Base-by-base conservation (phyloP, 2,113 vertebrate species). In the Probosciger aterrimus region DNA sequence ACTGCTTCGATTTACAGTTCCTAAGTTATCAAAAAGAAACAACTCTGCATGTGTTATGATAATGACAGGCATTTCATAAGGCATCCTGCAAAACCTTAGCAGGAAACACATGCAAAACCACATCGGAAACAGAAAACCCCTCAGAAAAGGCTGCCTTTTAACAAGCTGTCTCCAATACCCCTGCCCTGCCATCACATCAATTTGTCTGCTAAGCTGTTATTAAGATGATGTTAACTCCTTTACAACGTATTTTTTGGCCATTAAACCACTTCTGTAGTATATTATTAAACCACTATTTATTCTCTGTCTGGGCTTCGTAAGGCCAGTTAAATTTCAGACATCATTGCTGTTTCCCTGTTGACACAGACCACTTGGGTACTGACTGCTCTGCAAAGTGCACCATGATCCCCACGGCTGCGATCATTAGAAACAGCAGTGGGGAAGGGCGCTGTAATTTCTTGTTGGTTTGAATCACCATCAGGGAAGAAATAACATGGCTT, bases 281-380 rank as follows among this genome's bases (percentile, higher is more conserved):
- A 27, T 28, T 75, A 60, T 24, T 7, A 31, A 23, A 23, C 20
- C 57, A 4, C 9, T 59, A 2, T 15, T 59, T 16, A 59, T 35
- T 59, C 20, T 47, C 22, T 12, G 6, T 7, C 41, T 4, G 20
- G 4, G 12, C 18, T 57, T 41, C 37, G 5, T 5, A 14, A 20
- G 7, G 3, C 5, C 28, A 6, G 69, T 4, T 59, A 14, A 6
- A 9, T 4, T 0, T 3, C 1, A n/a, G 53, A 5, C 20, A 28
- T 2, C 4, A 0, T 0, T 4, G 14, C 37, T 0, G 7, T 0
- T 57, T 3, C 35, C 33, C 10, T 8, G 2, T 5, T 4, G 18
- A 11, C 79, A 2, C 11, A 63, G 30, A 11, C 6, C 49, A 3
- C 43, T 2, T 3, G 25, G 41, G n/a, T 7, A 0, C 53, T 0